Base-by-base conservation (phyloP, 2,888 invertebrate species). In the Catocala nupta region DNA sequence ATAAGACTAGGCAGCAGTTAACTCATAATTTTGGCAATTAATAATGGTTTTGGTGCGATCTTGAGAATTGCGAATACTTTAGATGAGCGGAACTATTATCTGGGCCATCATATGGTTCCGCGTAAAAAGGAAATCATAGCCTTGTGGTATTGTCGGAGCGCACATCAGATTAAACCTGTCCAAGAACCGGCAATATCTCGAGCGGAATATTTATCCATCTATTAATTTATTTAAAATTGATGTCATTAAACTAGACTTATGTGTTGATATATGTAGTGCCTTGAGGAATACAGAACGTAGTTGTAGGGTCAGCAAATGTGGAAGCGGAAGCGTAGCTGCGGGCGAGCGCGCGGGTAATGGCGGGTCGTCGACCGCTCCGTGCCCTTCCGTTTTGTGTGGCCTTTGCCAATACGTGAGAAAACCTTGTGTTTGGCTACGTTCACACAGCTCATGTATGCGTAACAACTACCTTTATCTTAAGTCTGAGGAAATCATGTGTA, bases 341-440 rank as follows among this genome's bases (percentile, higher is more conserved):
- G 65, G 65, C 61, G 59, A 73, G 55, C 60, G 74, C 69, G 47
- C 47, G 47, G 4, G 1, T 16, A 8, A 10, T 16, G 16, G 16
- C 47, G 69, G 87, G 86, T 85, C 86, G 83, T 70, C 82, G 87
- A 85, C 84, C 85, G 82, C 77, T 33, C 65, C 67, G 77, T 80
- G 81, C 81, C 81, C 84, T 79, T 79, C 70, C 62, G 65, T 57
- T 33, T 47, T n/a, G 50, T 61, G 34, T 55, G 53, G 63, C 57
- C 59, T 62, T 59, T 33, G 33, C 44, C 33, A 33, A 44, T 42
- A 10, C 16, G 36, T 25, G 8, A 34, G 42, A 0, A 5, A n/a
- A 43, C 11, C 34, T 6, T 16, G 16, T 16, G 10, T 25, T 53
- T 43, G 16, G 42, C 25, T 43, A 43, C 42, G 39, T 53, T 42